phyloP scores from a whole-genome alignment of 30 jellyfish, hydroid and myxozoan species.

The Catostylus mosaicus region DNA sequence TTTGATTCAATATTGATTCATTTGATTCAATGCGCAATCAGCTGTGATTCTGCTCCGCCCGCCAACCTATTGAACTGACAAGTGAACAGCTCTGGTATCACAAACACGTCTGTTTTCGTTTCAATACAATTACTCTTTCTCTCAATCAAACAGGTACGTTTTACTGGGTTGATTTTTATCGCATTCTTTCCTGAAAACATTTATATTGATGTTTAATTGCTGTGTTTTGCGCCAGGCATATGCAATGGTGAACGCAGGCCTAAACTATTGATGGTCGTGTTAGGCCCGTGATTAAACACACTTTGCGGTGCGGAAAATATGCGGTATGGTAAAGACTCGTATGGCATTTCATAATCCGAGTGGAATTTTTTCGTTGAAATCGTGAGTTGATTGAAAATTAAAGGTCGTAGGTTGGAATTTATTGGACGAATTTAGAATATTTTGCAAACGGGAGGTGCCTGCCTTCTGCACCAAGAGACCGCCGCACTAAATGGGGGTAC shows the following conservation, averaged over 20 bases:
- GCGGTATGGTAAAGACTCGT: too few species aligned
- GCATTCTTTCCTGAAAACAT: background rate
- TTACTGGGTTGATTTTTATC: background rate
- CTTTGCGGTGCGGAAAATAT: too few species aligned
- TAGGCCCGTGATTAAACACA: background rate
- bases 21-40: too few species aligned
- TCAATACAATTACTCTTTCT: constrained; percentile 13
- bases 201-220: background rate
- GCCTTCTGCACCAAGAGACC: too few species aligned
- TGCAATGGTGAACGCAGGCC: background rate
- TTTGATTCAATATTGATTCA: too few species aligned
- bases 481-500: too few species aligned
- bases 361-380: background rate
- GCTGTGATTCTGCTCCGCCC: constrained; percentile 17
- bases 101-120: constrained; percentile 31
- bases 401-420: too few species aligned
- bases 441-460: too few species aligned
- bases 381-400: background rate
- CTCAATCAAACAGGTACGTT: constrained; percentile 23
- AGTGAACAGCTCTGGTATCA: constrained; percentile 12
- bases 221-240: background rate
- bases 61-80: constrained; percentile 15
- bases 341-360: too few species aligned
- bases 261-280: background rate
- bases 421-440: too few species aligned